Evolutionary conservation across 1,140 invertebrate genomes (phyloP).

Genomic region (Caenorhabditis remanei): DNA sequence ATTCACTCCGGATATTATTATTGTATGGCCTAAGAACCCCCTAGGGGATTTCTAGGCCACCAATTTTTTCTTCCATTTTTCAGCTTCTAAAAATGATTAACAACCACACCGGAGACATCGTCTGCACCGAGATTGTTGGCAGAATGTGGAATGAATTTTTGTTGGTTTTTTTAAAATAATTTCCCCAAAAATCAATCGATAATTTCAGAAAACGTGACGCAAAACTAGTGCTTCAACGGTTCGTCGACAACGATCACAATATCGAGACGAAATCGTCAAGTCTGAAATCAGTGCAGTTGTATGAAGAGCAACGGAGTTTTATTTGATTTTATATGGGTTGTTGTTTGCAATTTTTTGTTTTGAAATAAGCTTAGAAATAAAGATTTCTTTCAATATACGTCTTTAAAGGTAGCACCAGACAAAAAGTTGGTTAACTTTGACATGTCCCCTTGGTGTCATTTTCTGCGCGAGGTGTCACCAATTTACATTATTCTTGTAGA

Average conservation of each 20-base stretch:
- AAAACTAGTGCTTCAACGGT: constrained; percentile 14
- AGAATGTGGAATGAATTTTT: constrained; percentile 64
- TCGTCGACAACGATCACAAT: constrained; percentile 28
- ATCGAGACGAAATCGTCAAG: constrained; percentile 40
- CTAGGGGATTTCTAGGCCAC: no score
- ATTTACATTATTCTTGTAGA: no score
- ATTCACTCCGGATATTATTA: constrained; percentile 47
- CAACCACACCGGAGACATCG: constrained; percentile 67
- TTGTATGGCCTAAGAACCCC: constrained; percentile 45
- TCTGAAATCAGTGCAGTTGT: constrained; percentile 22
- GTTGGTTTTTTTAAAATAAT: neutral
- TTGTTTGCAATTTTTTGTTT: constrained; percentile 12
- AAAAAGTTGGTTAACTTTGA: no score
- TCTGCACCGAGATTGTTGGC: constrained; percentile 67
- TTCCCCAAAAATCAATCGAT: neutral
- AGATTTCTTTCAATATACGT: no score
- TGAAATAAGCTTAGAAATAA: neutral
- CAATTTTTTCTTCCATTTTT: constrained; percentile 20
- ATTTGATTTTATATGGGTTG: constrained; percentile 42
- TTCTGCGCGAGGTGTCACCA: no score
- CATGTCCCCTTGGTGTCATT: no score
- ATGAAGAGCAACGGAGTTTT: constrained; percentile 25
- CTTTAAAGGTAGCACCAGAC: no score
- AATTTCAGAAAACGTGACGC: constrained; percentile 38
- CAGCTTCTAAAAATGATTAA: constrained; percentile 67